phyloP scores from a whole-genome alignment of 2,113 vertebrate species.

The Protomyctophum bolini region DNA sequence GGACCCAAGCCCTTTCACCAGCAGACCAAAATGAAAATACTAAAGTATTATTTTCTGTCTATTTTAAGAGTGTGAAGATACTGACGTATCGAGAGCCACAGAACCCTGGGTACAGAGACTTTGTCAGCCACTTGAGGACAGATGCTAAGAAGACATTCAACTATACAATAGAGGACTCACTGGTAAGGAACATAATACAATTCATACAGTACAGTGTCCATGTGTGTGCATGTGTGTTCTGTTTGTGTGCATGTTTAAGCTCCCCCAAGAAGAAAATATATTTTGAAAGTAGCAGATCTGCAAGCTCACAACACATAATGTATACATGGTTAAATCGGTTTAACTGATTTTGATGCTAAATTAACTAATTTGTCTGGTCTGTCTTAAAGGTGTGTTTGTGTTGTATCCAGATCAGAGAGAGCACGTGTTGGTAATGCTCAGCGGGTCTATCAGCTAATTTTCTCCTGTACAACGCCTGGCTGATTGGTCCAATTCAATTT shows the following conservation, averaged over 20 bases:
- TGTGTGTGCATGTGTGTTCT: not conserved
- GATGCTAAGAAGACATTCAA: conserved; percentile 83
- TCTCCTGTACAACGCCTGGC: conserved; percentile 1
- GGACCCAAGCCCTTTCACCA: too few species aligned
- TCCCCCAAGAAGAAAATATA: too few species aligned
- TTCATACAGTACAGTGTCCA: too few species aligned
- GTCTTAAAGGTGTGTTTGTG: not conserved
- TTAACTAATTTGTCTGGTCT: too few species aligned
- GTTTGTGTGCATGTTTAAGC: not conserved
- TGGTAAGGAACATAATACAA: conserved; percentile 77
- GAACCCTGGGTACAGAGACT: conserved; percentile 84
- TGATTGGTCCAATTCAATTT: conserved; percentile 13
- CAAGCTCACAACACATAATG: too few species aligned
- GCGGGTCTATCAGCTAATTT: not conserved
- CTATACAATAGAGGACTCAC: conserved; percentile 84
- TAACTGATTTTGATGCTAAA: too few species aligned
- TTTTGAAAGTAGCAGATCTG: too few species aligned
- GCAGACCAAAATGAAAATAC: not conserved
- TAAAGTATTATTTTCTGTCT: not conserved
- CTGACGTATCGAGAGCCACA: conserved; percentile 90
- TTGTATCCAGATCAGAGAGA: too few species aligned
- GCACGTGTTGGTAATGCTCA: not conserved
- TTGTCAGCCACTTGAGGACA: conserved; percentile 79
- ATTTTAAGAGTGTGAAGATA: conserved; percentile 88
- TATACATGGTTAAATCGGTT: too few species aligned